These are phyloP conservation scores for Glareola pratincola DNA, from an alignment of 2,113 vertebrate genomes.

Conservation along the genomic window DNA sequence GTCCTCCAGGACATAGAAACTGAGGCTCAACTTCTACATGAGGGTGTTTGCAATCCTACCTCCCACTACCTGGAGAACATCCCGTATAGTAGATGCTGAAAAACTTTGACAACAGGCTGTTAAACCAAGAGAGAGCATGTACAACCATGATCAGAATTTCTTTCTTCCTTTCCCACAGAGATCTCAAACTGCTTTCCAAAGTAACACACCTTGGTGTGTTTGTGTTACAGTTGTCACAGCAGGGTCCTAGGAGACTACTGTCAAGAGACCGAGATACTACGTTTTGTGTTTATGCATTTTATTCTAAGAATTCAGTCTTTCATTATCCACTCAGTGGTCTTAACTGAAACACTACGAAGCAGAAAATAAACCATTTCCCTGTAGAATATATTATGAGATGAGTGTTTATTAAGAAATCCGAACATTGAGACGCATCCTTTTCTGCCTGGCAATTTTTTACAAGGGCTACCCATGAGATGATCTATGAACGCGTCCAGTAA, in stretches of 20 bases:
- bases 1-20: background rate
- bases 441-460: background rate
- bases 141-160: background rate
- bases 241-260: background rate
- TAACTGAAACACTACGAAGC: background rate
- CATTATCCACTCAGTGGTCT: background rate
- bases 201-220: background rate
- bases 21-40: background rate
- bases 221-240: background rate
- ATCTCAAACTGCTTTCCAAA: background rate
- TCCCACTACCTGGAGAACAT: background rate
- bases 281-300: background rate
- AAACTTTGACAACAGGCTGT: background rate
- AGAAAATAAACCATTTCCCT: background rate
- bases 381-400: background rate
- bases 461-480: background rate
- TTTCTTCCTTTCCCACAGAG: background rate
- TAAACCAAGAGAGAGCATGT: background rate
- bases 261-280: background rate
- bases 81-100: background rate
- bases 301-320: background rate
- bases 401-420: background rate
- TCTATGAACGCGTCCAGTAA: background rate
- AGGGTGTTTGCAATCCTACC: background rate
- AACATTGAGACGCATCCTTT: background rate